phyloP scores from a whole-genome alignment of 2,113 vertebrate species.

The Spea multiplicata region DNA sequence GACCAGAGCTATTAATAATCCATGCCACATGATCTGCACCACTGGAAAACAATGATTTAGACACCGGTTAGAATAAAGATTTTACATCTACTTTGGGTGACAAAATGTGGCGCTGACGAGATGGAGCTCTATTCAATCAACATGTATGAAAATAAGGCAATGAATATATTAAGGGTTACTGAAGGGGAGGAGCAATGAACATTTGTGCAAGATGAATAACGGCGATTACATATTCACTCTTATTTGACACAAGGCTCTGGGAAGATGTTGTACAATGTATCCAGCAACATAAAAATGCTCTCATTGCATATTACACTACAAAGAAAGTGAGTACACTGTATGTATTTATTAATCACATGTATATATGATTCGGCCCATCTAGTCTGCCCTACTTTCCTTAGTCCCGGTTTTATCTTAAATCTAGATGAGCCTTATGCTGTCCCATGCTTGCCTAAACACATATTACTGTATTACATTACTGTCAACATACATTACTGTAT shows the following conservation, averaged over 20 bases:
- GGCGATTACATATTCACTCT: slow-evolving; percentile 47
- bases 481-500: no score
- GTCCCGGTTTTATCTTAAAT: no score
- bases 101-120: slow-evolving; percentile 66
- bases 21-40: slow-evolving; percentile 82
- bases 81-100: slow-evolving; percentile 76
- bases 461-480: no score
- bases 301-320: no score
- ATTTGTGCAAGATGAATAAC: slow-evolving; percentile 34
- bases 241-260: slow-evolving; percentile 35
- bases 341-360: no score
- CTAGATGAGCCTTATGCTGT: no score
- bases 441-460: no score
- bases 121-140: slow-evolving; percentile 88
- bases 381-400: no score
- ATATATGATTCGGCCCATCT: no score
- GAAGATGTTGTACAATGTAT: slow-evolving; percentile 17
- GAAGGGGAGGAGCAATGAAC: slow-evolving; percentile 51
- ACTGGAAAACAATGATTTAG: slow-evolving; percentile 77
- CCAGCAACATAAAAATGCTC: slow-evolving; percentile 18
- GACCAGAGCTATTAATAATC: slow-evolving; percentile 99
- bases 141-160: slow-evolving; percentile 80
- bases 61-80: slow-evolving; percentile 83
- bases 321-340: no score
- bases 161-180: slow-evolving; percentile 75